Evolutionary conservation across 2,797 vertebrate genomes (phyloP).

Genomic region (Pempheris klunzingeri): DNA sequence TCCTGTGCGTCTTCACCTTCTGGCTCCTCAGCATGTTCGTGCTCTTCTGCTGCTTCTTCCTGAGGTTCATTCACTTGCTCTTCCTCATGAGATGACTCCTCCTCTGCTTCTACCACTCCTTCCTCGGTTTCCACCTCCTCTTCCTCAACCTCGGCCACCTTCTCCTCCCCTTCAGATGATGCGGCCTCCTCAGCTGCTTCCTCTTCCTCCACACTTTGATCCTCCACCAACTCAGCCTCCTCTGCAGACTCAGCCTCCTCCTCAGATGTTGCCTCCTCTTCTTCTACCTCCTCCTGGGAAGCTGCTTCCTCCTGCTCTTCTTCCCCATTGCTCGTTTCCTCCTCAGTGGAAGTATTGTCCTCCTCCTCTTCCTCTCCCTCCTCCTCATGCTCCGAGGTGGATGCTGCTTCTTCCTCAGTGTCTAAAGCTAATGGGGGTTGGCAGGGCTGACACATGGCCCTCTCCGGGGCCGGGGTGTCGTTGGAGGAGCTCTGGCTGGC

Average conservation of each 20-base stretch:
- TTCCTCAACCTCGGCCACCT: conserved; percentile 25
- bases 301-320: conserved; percentile 35
- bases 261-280: conserved; percentile 34
- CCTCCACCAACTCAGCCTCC: conserved; percentile 29
- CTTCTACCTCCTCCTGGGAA: conserved; percentile 42
- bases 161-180: conserved; percentile 40
- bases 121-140: conserved; percentile 33
- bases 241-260: conserved; percentile 33
- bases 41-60: conserved; percentile 22
- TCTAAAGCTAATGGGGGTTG: conserved; percentile 35
- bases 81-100: conserved; percentile 34
- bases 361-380: conserved; percentile 37
- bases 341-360: conserved; percentile 35
- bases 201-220: conserved; percentile 30
- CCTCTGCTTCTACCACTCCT: conserved; percentile 17
- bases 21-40: conserved; percentile 29
- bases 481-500: conserved; percentile 85
- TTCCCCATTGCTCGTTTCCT: conserved; percentile 34
- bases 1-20: conserved; percentile 28
- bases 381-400: conserved; percentile 43
- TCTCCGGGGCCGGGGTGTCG: conserved; percentile 86
- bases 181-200: conserved; percentile 24
- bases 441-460: conserved; percentile 82
- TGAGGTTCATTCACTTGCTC: conserved; percentile 36
- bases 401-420: conserved; percentile 49